These are phyloP conservation scores for Sebastes nivosus DNA, from an alignment of 2,797 vertebrate genomes.

Conservation along the genomic window DNA sequence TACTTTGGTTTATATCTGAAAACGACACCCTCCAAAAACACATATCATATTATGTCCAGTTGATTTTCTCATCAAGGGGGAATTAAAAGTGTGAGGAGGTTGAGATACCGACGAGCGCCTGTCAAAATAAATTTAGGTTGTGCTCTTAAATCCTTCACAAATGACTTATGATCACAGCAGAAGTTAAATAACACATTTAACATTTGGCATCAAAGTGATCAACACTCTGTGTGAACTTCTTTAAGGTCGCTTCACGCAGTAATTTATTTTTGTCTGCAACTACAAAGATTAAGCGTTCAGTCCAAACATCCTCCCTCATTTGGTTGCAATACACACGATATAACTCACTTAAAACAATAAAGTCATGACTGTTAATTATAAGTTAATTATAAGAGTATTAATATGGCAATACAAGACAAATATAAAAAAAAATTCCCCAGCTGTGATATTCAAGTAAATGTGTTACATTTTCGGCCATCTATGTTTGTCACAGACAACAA, in stretches of 20 bases:
- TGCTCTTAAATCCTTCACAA: constrained; percentile 58
- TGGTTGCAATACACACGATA: neutral
- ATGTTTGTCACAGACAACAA: neutral
- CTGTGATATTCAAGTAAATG: neutral
- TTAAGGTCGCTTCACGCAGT: constrained; percentile 80
- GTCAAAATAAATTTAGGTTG: constrained; percentile 10
- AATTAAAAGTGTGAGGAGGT: neutral
- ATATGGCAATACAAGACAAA: neutral
- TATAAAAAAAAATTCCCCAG: neutral
- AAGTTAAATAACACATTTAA: constrained; percentile 71
- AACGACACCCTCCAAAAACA: neutral
- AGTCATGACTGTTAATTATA: neutral
- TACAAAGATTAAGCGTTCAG: constrained; percentile 84
- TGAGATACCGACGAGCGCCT: neutral
- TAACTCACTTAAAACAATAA: neutral
- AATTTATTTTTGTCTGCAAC: constrained; percentile 85
- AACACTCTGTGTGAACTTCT: constrained; percentile 79
- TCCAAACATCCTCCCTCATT: constrained; percentile 53
- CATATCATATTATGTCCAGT: neutral
- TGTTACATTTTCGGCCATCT: neutral
- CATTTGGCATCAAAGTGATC: constrained; percentile 86
- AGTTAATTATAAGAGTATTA: neutral
- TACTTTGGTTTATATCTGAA: neutral
- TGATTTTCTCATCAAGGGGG: constrained; percentile 2
- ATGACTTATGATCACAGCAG: constrained; percentile 66